Conservation (phyloP, 1,140 invertebrate species). For the Sesamia nonagrioides region DNA sequence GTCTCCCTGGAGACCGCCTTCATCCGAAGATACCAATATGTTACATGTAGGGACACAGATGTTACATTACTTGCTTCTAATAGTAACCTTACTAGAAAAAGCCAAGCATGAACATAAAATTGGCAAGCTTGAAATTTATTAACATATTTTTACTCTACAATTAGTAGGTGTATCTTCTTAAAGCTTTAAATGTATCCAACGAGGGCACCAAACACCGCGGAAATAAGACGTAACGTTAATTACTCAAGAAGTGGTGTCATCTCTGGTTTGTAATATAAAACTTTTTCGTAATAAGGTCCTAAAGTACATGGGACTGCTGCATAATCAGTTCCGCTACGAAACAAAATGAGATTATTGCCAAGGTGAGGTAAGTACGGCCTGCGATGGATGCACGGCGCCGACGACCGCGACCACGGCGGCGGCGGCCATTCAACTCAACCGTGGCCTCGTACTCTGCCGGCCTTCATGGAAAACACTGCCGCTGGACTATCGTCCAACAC, state of each 20-base stretch:
- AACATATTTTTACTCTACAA: background rate
- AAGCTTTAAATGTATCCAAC: too few species aligned
- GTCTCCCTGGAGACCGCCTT: conserved; percentile 60
- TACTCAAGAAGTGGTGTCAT: background rate
- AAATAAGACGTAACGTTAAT: background rate
- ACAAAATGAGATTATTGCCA: conserved; percentile 77
- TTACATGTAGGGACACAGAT: conserved; percentile 9
- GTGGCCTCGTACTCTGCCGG: conserved; percentile 66
- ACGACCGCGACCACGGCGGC: conserved; percentile 71
- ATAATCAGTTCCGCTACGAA: conserved; percentile 65
- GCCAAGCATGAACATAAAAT: background rate
- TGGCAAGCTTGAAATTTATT: background rate
- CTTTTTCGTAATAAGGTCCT: conserved; percentile 26
- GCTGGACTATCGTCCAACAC: conserved; percentile 19
- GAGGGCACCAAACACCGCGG: background rate
- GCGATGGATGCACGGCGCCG: conserved; percentile 74
- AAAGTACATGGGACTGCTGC: conserved; percentile 52
- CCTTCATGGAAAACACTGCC: conserved; percentile 61
- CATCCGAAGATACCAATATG: conserved; percentile 49
- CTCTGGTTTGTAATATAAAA: conserved; percentile 12
- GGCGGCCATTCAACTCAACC: conserved; percentile 82
- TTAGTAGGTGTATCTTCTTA: too few species aligned
- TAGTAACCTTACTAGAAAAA: background rate
- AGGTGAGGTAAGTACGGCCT: conserved; percentile 76
- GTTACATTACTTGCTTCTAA: background rate